Conservation (phyloP, 2,888 invertebrate species). For the Caenorhabditis virilis region DNA sequence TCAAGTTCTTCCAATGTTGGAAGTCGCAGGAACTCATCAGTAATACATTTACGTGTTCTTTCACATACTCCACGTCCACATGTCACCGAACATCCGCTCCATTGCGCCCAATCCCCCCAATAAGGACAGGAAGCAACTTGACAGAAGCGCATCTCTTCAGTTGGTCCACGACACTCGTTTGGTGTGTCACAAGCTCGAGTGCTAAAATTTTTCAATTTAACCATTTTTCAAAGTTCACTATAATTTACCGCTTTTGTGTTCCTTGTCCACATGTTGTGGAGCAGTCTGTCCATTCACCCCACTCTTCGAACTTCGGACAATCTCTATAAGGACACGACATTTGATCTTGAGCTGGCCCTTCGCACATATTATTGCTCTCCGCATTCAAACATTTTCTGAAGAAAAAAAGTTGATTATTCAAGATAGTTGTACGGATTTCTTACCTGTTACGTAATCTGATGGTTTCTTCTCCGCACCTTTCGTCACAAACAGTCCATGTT, state of each 20-base stretch:
- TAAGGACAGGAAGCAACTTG: constrained; percentile 54
- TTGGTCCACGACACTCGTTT: constrained; percentile 37
- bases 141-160: constrained; percentile 47
- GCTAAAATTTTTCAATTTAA: constrained; percentile 17
- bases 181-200: constrained; percentile 38
- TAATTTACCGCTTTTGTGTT: constrained; percentile 38
- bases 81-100: constrained; percentile 56
- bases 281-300: constrained; percentile 54
- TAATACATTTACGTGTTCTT: constrained; percentile 46
- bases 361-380: constrained; percentile 37
- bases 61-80: constrained; percentile 54
- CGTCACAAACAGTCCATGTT: constrained; percentile 50
- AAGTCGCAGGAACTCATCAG: constrained; percentile 52
- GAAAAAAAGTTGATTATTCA: neutral
- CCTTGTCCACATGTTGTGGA: constrained; percentile 53
- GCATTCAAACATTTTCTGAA: constrained; percentile 46
- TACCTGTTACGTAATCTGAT: constrained; percentile 51
- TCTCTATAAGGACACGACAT: constrained; percentile 52
- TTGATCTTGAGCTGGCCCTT: constrained; percentile 56
- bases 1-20: constrained; percentile 52
- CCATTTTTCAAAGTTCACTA: no score
- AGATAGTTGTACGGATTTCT: neutral
- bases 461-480: constrained; percentile 47
- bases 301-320: constrained; percentile 55
- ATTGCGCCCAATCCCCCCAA: constrained; percentile 53